Evolutionary conservation across 2,797 vertebrate genomes (phyloP).

Genomic region (Taeniopygia guttata): DNA sequence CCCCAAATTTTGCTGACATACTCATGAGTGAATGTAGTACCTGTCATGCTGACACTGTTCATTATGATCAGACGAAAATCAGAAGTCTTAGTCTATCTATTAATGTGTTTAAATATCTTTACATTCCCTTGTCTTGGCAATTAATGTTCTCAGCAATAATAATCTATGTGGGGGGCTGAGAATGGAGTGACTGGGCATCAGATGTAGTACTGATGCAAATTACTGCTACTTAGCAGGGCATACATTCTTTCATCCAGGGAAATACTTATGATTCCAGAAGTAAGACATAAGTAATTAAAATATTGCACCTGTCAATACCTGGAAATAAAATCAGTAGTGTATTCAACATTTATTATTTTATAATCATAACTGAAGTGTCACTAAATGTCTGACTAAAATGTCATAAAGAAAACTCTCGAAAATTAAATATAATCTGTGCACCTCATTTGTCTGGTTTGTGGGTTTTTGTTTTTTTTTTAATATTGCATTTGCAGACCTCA

Average conservation of each 20-base stretch:
- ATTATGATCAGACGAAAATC: not conserved
- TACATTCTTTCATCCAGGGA: not conserved
- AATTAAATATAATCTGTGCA: not conserved
- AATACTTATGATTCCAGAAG: not conserved
- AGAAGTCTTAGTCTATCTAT: not conserved
- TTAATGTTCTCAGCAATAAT: not conserved
- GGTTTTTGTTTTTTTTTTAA: not conserved
- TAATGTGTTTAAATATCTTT: not conserved
- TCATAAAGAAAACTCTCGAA: not conserved
- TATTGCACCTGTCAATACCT: not conserved
- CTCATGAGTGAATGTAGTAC: not conserved
- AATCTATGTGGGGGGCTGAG: not conserved
- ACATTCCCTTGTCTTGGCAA: not conserved
- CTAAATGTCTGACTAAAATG: not conserved
- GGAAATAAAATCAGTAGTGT: not conserved
- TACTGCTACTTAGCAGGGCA: not conserved
- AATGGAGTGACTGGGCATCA: not conserved
- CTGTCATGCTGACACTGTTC: not conserved
- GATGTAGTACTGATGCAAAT: not conserved
- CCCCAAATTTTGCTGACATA: not conserved
- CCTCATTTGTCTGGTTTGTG: not conserved
- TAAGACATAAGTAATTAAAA: not conserved
- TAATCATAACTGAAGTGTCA: not conserved
- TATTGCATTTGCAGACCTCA: not conserved
- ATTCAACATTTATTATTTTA: not conserved